phyloP scores from a whole-genome alignment of 2,888 invertebrate species.

The Helicoverpa assulta region DNA sequence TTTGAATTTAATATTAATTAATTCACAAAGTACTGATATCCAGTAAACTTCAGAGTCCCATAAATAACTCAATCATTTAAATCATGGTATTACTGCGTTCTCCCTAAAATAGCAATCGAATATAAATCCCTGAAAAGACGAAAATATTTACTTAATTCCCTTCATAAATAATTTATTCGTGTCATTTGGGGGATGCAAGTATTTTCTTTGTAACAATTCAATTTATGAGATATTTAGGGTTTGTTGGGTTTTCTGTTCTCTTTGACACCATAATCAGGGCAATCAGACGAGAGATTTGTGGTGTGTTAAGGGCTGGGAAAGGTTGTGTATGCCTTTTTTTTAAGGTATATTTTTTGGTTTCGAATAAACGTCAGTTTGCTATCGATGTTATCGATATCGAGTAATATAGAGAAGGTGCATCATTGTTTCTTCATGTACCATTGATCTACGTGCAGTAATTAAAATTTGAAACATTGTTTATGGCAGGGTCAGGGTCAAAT shows the following conservation, averaged over 20 bases:
- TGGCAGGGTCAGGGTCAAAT: too few relatives aligned
- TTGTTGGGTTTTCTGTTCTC: conserved; percentile 28
- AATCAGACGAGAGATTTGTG: conserved; percentile 28
- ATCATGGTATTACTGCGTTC: conserved; percentile 47
- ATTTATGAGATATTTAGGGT: conserved; percentile 39
- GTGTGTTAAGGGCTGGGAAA: conserved; percentile 3
- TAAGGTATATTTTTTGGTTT: not conserved
- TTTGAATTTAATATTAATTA: too few relatives aligned
- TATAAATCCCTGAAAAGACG: conserved; percentile 58
- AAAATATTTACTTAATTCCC: conserved; percentile 74
- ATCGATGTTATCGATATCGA: too few relatives aligned
- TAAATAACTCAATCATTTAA: conserved; percentile 29
- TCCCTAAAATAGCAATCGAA: conserved; percentile 40
- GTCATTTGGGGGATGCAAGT: conserved; percentile 57
- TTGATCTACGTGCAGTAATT: too few relatives aligned
- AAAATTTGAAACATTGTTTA: too few relatives aligned
- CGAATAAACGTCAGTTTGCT: too few relatives aligned
- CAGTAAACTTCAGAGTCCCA: not conserved
- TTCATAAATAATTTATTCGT: conserved; percentile 69
- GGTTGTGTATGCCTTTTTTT: not conserved
- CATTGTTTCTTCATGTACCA: too few relatives aligned
- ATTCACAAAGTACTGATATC: not conserved
- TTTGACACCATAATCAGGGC: conserved; percentile 46
- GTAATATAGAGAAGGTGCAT: too few relatives aligned
- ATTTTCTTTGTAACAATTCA: conserved; percentile 52